Evolutionary conservation across 2,797 vertebrate species (phyloP).

Genomic region (Danio jaintianensis): DNA sequence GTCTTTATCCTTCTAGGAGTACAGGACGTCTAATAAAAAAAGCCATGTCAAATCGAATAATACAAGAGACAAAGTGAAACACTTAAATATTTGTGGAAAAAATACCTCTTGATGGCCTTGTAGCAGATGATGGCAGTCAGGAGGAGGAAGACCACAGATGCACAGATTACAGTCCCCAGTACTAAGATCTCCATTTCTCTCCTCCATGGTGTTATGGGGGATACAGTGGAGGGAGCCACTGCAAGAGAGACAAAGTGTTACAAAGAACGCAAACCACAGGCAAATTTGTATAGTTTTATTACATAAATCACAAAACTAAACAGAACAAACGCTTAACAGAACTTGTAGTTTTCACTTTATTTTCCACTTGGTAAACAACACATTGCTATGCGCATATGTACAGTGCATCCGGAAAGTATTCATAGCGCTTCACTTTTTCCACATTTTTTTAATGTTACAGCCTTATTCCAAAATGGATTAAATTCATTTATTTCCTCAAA

Average conservation of each 20-base stretch:
- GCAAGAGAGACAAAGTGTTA: conserved; percentile 34
- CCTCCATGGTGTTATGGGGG: conserved; percentile 78
- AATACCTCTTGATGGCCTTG: conserved; percentile 89
- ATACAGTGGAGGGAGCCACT: conserved; percentile 80
- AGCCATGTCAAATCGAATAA: background rate
- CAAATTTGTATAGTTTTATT: too few species aligned
- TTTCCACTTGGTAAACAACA: background rate
- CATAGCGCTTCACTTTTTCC: too few species aligned
- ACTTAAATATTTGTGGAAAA: background rate
- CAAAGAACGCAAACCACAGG: background rate
- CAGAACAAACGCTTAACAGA: background rate
- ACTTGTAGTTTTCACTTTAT: background rate
- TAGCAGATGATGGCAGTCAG: conserved; percentile 87
- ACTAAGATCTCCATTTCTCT: conserved; percentile 79
- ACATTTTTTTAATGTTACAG: too few species aligned
- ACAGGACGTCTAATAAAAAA: background rate
- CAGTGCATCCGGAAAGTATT: too few species aligned
- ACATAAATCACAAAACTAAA: background rate
- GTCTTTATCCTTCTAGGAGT: background rate
- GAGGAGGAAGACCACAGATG: conserved; percentile 83
- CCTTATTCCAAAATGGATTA: too few species aligned
- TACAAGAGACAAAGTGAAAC: background rate
- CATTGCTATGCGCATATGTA: too few species aligned
- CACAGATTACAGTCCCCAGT: conserved; percentile 78
- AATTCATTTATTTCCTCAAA: too few species aligned